These are phyloP conservation scores for Pseudochromis fuscus DNA, from an alignment of 2,797 vertebrate genomes.

Conservation along the genomic window DNA sequence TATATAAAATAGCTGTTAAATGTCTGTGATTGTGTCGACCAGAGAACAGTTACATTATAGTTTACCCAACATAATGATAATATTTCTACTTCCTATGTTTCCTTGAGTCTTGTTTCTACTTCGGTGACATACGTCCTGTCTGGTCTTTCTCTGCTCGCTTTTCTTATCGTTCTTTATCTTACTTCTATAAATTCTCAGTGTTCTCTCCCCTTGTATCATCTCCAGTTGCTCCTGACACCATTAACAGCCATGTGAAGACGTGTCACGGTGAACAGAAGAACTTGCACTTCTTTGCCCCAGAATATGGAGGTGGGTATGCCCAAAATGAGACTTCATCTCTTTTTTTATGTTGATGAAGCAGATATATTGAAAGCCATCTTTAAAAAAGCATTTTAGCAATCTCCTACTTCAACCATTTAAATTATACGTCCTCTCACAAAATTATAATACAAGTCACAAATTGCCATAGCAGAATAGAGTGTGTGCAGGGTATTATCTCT, in stretches of 20 bases:
- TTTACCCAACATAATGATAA: constrained; percentile 5
- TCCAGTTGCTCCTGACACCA: constrained; percentile 95
- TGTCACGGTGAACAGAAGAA: constrained; percentile 96
- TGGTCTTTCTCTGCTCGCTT: not conserved
- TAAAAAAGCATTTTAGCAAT: too few species aligned
- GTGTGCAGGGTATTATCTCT: not conserved
- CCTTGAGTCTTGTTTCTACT: not conserved
- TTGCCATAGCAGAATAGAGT: not conserved
- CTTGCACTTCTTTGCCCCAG: constrained; percentile 96
- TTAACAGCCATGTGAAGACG: constrained; percentile 98
- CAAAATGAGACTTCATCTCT: not conserved
- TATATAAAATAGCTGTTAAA: not conserved
- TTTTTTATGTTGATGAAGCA: not conserved
- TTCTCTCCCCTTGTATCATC: constrained; percentile 18
- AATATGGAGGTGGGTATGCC: constrained; percentile 90
- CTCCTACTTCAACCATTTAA: too few species aligned
- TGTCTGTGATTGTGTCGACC: not conserved
- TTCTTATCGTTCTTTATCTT: not conserved
- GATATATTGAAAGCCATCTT: constrained; percentile 1
- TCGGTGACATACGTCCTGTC: not conserved
- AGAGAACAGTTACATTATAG: not conserved
- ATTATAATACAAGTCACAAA: too few species aligned
- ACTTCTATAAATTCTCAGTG: not conserved
- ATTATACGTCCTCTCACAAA: too few species aligned
- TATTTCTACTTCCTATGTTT: not conserved